Evolutionary conservation across 2,113 vertebrate species (phyloP), one percentile per base, ranked within the genome.

Genomic region (Aphelocoma coerulescens): DNA sequence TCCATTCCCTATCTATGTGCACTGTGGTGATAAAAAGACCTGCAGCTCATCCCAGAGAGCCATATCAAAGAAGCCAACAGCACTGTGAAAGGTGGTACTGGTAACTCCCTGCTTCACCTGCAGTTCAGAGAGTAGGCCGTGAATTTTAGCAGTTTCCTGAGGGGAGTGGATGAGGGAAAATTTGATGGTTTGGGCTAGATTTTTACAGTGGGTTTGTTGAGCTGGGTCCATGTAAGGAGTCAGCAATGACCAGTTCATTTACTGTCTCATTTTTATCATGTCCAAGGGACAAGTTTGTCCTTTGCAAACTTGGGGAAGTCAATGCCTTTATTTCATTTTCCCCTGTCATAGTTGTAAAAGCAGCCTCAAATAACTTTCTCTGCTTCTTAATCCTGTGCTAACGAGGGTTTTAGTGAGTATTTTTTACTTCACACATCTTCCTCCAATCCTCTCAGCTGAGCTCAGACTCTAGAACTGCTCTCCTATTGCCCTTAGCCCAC

Each of bases 101-200:
- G 3, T 77, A 67, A 27, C 30, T 72, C 33, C 13, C 5, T 63
- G 23, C 26, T 90, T 55, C 30, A 54, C 16, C 9, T 75, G 30
- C 58, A 75, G 32, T n/a, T 77, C 35, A 63, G 32, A 18, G 61
- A 62, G 21, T 3, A 55, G 21, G 13, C 39, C 78, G 18, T 78
- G 33, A 86, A 67, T 67, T 54, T 51, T n/a, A 35, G 26, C 15
- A 49, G 4, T 51, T 89, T 89, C 27, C 23, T 55, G 7, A 41
- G 13, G 4, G 1, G 7, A 37, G 9, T 26, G 15, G 0, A 2
- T n/a, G 23, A 30, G 14, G 17, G 6, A 48, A 22, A 55, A 16
- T 13, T 35, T 39, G n/a, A 33, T 81, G 4, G 5, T 76, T 69
- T 87, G 35, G 26, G 20, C 6, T 72, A 41, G 32, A 71, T 69